Conservation (phyloP, 2,888 invertebrate genomes). For the Priocnemis perturbator region DNA sequence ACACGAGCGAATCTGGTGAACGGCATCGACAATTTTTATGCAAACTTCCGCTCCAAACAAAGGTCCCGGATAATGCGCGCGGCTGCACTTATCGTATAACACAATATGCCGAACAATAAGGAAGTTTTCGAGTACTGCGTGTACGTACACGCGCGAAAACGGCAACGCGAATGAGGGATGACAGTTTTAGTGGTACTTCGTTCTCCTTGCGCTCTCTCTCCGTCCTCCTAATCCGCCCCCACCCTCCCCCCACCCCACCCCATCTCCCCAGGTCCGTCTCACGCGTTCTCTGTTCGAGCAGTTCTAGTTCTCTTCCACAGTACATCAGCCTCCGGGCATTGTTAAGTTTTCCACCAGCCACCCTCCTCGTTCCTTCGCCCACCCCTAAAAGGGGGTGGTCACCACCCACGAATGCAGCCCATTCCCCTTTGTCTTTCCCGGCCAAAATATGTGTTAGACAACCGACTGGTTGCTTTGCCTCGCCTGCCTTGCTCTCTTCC, state of each 20-base stretch:
- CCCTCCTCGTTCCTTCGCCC: conserved; percentile 36
- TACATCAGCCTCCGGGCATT: conserved; percentile 62
- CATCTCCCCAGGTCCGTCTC: conserved; percentile 30
- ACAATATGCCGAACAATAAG: too few species aligned
- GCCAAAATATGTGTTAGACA: conserved; percentile 52
- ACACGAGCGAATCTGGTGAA: too few species aligned
- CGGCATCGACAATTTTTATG: too few species aligned
- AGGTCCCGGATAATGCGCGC: too few species aligned
- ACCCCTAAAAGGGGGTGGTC: conserved; percentile 25
- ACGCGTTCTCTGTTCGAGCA: conserved; percentile 1
- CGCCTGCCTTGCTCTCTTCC: conserved; percentile 33
- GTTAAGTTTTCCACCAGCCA: conserved; percentile 59
- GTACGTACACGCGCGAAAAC: conserved; percentile 37
- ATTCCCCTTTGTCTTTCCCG: conserved; percentile 55
- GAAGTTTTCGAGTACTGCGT: background rate
- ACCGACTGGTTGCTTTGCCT: conserved; percentile 34
- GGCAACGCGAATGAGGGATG: conserved; percentile 55
- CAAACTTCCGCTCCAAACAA: too few species aligned
- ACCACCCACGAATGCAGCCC: conserved; percentile 35
- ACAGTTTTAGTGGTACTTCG: conserved; percentile 61
- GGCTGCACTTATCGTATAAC: too few species aligned
- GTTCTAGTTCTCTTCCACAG: conserved; percentile 37
- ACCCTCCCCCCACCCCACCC: conserved; percentile 30
- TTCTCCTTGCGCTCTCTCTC: conserved; percentile 1
- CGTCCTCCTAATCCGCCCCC: conserved; percentile 16